Conservation (phyloP, 2,888 invertebrate genomes). For the Tetrapedia diversipes region DNA sequence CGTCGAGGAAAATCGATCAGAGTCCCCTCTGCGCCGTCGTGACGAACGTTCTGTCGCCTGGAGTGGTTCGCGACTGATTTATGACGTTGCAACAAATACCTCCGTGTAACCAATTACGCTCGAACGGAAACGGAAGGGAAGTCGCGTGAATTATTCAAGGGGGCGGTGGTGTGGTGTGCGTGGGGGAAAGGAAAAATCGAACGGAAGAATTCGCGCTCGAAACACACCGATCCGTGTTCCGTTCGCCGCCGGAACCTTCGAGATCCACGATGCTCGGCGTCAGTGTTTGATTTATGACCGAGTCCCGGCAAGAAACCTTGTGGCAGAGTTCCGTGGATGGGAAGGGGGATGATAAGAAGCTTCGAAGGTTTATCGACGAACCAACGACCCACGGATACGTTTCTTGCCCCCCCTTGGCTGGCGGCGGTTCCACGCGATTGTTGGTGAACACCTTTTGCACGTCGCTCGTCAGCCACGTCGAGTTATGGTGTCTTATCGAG, state of each 20-base stretch:
- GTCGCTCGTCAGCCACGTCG: no score
- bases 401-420: constrained; percentile 9
- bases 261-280: not conserved
- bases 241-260: not conserved
- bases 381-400: not conserved
- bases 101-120: not conserved
- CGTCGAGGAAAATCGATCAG: constrained; percentile 1
- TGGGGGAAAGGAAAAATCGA: not conserved
- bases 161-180: no score
- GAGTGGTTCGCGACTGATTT: not conserved
- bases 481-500: no score
- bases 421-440: constrained; percentile 3
- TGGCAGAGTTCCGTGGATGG: constrained; percentile 13
- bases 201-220: not conserved
- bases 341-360: constrained; percentile 11
- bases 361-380: constrained; percentile 28
- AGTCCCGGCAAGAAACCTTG: constrained; percentile 20
- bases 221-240: not conserved
- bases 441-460: no score
- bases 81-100: not conserved
- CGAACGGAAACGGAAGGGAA: not conserved
- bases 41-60: not conserved
- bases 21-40: not conserved
- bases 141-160: not conserved
- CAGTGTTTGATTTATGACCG: constrained; percentile 36